phyloP scores from a whole-genome alignment of 1,140 invertebrate species.

The Drosophila persimilis region DNA sequence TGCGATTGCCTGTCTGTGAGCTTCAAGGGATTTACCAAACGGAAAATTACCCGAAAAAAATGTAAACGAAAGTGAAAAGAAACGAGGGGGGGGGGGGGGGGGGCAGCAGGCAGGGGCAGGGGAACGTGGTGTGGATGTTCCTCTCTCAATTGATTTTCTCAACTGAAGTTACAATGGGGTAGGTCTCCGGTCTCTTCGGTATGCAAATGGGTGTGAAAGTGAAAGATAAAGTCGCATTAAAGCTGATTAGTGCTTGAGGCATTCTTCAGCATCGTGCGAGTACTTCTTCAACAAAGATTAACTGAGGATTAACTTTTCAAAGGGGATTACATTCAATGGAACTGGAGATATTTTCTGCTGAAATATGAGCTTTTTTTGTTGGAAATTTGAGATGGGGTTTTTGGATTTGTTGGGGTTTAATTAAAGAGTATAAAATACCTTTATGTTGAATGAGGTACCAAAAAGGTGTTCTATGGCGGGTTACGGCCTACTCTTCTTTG shows the following conservation, averaged over 20 bases:
- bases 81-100: slow-evolving; percentile 7
- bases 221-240: slow-evolving; percentile 10
- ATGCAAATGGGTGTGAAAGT: slow-evolving; percentile 24
- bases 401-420: too few species aligned
- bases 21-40: slow-evolving; percentile 45
- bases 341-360: neutral
- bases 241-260: slow-evolving; percentile 18
- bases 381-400: too few species aligned
- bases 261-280: too few species aligned
- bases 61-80: slow-evolving; percentile 15
- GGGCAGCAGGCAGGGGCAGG: neutral
- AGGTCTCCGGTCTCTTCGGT: slow-evolving; percentile 26
- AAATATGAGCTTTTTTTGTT: too few species aligned
- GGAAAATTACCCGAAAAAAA: slow-evolving; percentile 44
- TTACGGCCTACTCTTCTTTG: too few species aligned
- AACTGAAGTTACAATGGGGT: slow-evolving; percentile 42
- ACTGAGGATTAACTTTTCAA: too few species aligned
- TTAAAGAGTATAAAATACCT: too few species aligned
- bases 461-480: too few species aligned
- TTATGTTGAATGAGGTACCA: too few species aligned
- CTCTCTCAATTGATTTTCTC: slow-evolving; percentile 22
- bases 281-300: too few species aligned
- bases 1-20: slow-evolving; percentile 4
- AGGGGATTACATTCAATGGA: slow-evolving; percentile 1
- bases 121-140: slow-evolving; percentile 15